Base-by-base conservation (phyloP, 2,797 vertebrate species). In the Sparus aurata region DNA sequence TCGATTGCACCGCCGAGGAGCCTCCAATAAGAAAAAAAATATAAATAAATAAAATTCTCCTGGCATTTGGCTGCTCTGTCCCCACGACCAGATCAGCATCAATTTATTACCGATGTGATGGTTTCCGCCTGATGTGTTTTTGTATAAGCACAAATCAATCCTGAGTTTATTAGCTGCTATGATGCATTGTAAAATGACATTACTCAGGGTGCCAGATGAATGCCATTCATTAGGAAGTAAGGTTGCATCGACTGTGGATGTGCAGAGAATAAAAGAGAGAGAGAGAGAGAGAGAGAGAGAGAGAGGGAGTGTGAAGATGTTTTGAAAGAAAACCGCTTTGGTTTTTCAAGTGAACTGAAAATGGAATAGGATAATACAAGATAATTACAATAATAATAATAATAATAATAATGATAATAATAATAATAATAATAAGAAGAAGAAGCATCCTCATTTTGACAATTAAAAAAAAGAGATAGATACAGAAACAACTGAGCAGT, bases 131-230 rank as follows among this genome's bases (percentile, higher is more conserved):
- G 85, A 91, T 90, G 87, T 88, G 78, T 83, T 92, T 92, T 93
- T 93, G 90, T 92, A 88, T 91, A 89, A 92, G 81, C 87, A 89
- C 87, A 92, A 93, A 95, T 95, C 93, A 93, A 93, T 94, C 82
- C 73, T 22, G 71, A 83, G 84, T 94, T 94, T 94, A 93, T 92
- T 93, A 91, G 83, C 87, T 45, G 59, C 87, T 84, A 85, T 86
- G 90, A 93, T 91, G 81, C 90, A 90, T 88, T 83, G 82, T 87
- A 91, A 90, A 92, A 84, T 72, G 67, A 67, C 86, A 88, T 92
- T 87, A 90, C 69, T 87, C 66, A 80, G 73, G 73, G 73, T 82
- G 78, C 80, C 84, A 88, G 87, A 89, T 89, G 79, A 91, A 84
- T 80, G 80, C 70, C 80, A 83, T 90, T 85, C 67, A 82, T 92